Base-by-base conservation (phyloP, 2,797 vertebrate genomes). In the Eulemur coronatus region DNA sequence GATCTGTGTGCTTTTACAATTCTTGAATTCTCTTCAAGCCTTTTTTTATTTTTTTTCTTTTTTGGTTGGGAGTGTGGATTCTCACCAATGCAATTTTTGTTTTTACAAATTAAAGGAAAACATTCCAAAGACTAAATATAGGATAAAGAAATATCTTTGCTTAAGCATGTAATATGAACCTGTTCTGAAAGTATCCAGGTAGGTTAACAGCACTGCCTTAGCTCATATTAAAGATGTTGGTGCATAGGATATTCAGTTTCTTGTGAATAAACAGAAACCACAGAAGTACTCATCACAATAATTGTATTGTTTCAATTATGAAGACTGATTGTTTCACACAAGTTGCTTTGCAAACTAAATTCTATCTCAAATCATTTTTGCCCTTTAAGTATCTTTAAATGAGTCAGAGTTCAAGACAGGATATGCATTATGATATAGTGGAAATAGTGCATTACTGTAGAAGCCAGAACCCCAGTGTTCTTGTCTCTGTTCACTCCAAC, bases 71-170 rank as follows among this genome's bases (percentile, higher is more conserved):
- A 88, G 17, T 48, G 4, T 93, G 30, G n/a, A 38, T 93, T 91
- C 89, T 96, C 69, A 82, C 69, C 35, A 63, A 2, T 81, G 78
- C 76, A 78, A 0, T 22, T 89, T 86, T 73, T 88, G 15, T n/a
- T 85, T 84, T 59, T 38, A 55, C 52, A 76, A 90, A 87, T 59
- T 35, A 70, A 95, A 92, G 85, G 72, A 35, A 92, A 43, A 41
- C 35, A 50, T 35, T 28, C 17, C 38, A 88, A 61, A 89, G 78
- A 48, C 30, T 59, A 28, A 79, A 7, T n/a, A 22, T 33, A 63
- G 35, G 33, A 15, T 46, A 50, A 59, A 84, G 69, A 7, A 8
- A 5, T 67, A 70, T 59, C 43, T 82, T 81, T 76, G 26, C 35
- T 13, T 26, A 76, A n/a, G 14, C 63, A 38, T 17, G 8, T 26